phyloP scores from a whole-genome alignment of 1,140 invertebrate genomes.

The Aphis craccivora region DNA sequence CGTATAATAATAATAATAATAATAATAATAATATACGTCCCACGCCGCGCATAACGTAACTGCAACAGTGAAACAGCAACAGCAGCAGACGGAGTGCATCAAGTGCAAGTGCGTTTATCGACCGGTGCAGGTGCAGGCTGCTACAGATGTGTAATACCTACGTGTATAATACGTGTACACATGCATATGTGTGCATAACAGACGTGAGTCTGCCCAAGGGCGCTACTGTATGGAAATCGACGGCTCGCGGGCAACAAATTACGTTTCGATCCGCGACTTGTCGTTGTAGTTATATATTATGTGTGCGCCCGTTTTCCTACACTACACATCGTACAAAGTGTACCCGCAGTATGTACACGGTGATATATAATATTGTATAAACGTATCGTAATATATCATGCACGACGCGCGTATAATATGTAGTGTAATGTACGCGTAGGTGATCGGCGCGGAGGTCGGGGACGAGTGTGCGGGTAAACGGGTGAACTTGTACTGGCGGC shows the following conservation, averaged over 20 bases:
- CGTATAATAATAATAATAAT: background rate
- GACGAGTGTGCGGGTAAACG: background rate
- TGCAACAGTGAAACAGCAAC: background rate
- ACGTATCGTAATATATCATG: constrained; percentile 1
- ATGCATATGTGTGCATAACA: background rate
- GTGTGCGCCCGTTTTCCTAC: background rate
- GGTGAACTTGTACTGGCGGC: background rate
- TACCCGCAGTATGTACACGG: background rate
- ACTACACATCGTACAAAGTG: background rate
- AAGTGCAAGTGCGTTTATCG: constrained; percentile 8
- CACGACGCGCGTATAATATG: too few relatives aligned
- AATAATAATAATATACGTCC: background rate
- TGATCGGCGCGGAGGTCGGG: too few relatives aligned
- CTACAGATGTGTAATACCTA: background rate
- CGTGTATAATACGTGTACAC: background rate
- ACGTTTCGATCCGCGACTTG: background rate
- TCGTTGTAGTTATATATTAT: background rate
- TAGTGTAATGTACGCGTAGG: background rate
- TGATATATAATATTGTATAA: background rate
- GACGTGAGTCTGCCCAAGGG: background rate
- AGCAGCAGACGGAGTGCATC: background rate
- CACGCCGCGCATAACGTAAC: background rate
- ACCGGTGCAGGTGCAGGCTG: background rate
- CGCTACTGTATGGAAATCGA: constrained; percentile 7
- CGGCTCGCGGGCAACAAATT: background rate